Conservation (phyloP, 30 jellyfish, hydroid and myxozoan genomes). For the Aurelia aurita complex sp. Pacific region DNA sequence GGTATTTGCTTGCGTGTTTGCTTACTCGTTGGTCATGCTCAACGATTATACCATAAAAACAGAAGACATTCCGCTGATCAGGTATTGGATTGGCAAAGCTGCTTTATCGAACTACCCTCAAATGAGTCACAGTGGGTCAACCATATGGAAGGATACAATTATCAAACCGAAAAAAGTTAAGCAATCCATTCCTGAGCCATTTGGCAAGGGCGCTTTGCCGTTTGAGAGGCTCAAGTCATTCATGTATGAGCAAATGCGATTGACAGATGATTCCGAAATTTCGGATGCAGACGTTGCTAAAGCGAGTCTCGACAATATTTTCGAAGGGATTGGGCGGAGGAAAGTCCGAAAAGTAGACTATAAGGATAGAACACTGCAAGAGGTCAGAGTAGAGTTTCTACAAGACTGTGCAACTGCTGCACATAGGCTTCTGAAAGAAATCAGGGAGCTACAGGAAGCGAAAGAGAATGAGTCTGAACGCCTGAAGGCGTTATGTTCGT, state of each 20-base stretch:
- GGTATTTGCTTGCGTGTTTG: no score
- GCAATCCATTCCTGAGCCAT: neutral
- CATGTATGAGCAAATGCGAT: no score
- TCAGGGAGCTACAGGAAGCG: neutral
- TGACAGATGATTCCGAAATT: neutral
- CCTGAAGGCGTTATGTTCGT: neutral
- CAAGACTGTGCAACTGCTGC: neutral
- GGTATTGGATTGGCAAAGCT: no score
- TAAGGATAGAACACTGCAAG: neutral
- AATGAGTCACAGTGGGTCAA: no score
- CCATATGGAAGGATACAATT: no score
- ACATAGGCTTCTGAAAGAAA: neutral
- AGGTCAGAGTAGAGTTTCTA: neutral
- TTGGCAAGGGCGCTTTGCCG: neutral
- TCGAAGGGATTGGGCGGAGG: neutral
- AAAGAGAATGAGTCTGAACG: neutral
- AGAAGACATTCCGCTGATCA: no score
- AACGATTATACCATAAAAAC: no score
- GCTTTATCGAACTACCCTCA: no score
- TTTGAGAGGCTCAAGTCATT: neutral
- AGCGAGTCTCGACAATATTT: neutral
- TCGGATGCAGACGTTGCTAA: neutral
- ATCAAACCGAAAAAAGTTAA: no score
- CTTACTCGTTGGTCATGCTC: no score
- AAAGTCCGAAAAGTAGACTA: neutral